These are phyloP conservation scores for Triplophysa tibetana DNA, from an alignment of 2,113 vertebrate species.

Conservation along the genomic window DNA sequence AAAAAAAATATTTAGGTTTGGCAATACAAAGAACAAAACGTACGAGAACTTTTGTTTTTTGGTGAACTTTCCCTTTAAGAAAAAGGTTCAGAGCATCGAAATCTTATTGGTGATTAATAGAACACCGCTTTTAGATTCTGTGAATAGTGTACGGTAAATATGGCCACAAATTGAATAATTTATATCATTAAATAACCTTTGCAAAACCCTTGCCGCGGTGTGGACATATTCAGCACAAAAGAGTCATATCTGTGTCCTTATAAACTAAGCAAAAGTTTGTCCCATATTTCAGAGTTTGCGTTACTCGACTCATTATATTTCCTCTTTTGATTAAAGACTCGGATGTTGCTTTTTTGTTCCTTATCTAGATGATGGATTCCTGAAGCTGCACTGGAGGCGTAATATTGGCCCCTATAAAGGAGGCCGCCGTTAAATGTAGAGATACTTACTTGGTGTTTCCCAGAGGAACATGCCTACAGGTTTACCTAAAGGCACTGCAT, in stretches of 20 bases:
- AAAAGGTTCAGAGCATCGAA: too few species aligned
- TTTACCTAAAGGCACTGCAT: slow-evolving; percentile 37
- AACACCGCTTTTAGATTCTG: not conserved
- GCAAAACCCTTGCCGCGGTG: not conserved
- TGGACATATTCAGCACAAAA: slow-evolving; percentile 45
- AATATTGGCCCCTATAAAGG: slow-evolving; percentile 62
- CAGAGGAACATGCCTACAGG: slow-evolving; percentile 49
- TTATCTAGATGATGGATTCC: slow-evolving; percentile 68
- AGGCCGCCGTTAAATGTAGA: slow-evolving; percentile 69
- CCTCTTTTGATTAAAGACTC: slow-evolving; percentile 31
- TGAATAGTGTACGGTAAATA: not conserved
- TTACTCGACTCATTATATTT: slow-evolving; percentile 26
- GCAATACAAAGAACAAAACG: not conserved
- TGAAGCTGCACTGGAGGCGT: slow-evolving; percentile 57
- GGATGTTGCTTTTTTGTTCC: slow-evolving; percentile 44
- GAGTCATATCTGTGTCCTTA: slow-evolving; percentile 19
- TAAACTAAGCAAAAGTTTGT: slow-evolving; percentile 43
- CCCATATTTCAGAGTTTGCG: slow-evolving; percentile 13
- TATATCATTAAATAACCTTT: slow-evolving; percentile 14
- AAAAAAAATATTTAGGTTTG: not conserved
- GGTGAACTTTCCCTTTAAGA: not conserved
- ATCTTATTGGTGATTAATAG: not conserved
- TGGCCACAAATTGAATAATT: not conserved
- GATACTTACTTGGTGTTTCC: slow-evolving; percentile 64
- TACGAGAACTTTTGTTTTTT: not conserved